Percentiles rank a stretch among this genome's conserved stretches.
phyloP scores from a whole-genome alignment of 2,113 vertebrate species.

The Antennarius striatus region DNA sequence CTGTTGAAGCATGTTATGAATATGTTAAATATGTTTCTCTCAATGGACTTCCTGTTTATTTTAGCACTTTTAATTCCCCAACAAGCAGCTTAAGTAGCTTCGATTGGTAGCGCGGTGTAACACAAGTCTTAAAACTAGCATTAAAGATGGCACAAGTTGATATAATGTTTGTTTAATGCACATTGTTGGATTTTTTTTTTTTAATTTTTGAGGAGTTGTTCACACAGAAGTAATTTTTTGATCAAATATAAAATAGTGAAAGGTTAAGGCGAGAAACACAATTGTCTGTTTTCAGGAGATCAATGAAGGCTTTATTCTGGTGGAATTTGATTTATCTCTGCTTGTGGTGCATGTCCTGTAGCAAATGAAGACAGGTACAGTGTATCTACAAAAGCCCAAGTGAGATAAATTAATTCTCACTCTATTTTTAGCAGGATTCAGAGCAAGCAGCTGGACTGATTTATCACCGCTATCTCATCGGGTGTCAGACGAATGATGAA shows the following conservation, averaged over 20 bases:
- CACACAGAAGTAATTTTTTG: too few species aligned
- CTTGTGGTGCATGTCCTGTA: constrained; percentile 28
- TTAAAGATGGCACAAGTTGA: too few species aligned
- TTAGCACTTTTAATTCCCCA: too few species aligned
- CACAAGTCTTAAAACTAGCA: too few species aligned
- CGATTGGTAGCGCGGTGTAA: too few species aligned
- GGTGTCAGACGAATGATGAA: constrained; percentile 57
- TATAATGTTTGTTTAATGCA: too few species aligned
- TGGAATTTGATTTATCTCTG: constrained; percentile 51
- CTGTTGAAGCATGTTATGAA: too few species aligned
- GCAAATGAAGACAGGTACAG: constrained; percentile 37
- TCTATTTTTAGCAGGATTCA: constrained; percentile 57
- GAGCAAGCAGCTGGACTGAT: constrained; percentile 45
- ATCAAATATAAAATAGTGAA: neutral
- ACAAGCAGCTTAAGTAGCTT: too few species aligned
- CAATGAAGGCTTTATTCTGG: constrained; percentile 38
- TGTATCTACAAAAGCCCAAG: constrained; percentile 50
- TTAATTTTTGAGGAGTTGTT: too few species aligned
- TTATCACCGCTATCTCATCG: constrained; percentile 43
- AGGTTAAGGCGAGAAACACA: neutral
- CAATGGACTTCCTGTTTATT: too few species aligned
- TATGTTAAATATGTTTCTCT: too few species aligned
- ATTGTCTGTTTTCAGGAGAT: constrained; percentile 30
- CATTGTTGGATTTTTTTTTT: too few species aligned
- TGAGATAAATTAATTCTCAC: constrained; percentile 59